phyloP scores from a whole-genome alignment of 2,888 invertebrate genomes.

The Leptopterna dolabrata region DNA sequence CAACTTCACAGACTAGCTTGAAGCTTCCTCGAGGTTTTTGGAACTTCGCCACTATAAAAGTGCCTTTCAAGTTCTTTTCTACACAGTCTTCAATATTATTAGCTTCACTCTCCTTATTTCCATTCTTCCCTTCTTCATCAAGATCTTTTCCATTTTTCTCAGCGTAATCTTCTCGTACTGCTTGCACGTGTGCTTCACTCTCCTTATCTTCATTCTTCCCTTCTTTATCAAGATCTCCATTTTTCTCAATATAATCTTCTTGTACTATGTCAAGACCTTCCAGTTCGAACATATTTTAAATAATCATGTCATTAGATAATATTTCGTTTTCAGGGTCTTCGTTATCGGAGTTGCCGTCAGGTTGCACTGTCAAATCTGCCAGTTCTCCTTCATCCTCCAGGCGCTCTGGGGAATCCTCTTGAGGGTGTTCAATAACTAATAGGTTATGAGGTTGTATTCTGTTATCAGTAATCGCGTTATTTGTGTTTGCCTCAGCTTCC shows the following conservation, averaged over 20 bases:
- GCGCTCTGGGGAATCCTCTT: background rate
- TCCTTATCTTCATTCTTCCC: background rate
- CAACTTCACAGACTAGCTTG: background rate
- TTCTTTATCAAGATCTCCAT: too few species aligned
- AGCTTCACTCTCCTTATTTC: background rate
- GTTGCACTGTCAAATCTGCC: background rate
- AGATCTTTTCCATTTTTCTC: background rate
- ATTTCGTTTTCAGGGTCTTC: background rate
- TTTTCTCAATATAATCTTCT: too few species aligned
- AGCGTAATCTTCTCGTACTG: background rate
- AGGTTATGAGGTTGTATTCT: background rate
- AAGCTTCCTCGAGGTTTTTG: background rate
- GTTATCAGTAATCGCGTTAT: background rate
- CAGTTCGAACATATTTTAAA: background rate
- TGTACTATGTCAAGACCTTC: background rate
- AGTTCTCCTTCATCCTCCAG: background rate
- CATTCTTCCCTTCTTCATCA: too few species aligned
- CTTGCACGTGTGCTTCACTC: too few species aligned
- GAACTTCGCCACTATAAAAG: background rate
- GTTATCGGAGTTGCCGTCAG: background rate
- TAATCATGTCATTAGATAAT: background rate
- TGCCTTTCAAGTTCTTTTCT: background rate
- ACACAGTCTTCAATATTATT: background rate
- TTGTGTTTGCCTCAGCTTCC: too few species aligned
- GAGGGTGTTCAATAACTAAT: background rate